phyloP scores from a whole-genome alignment of 2,113 vertebrate species.

The Percopsis transmontana region DNA sequence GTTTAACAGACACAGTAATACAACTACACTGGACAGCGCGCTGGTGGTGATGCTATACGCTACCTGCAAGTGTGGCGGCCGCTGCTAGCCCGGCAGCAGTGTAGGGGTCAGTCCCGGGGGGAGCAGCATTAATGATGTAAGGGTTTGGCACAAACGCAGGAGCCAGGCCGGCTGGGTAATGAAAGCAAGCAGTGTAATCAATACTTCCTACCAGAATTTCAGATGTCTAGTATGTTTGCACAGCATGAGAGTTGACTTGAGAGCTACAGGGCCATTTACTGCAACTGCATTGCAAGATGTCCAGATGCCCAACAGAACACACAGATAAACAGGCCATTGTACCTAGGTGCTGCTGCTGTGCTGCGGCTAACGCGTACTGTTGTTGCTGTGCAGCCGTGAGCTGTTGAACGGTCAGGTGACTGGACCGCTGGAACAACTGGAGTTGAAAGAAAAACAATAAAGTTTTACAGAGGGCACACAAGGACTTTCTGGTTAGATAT shows the following conservation, averaged over 20 bases:
- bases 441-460: neutral
- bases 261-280: neutral
- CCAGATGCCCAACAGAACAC: neutral
- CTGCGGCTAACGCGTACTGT: conserved; percentile 93
- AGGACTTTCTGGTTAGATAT: neutral
- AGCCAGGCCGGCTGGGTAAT: conserved; percentile 88
- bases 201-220: conserved; percentile 8
- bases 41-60: neutral
- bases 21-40: neutral
- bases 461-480: neutral
- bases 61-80: conserved; percentile 93
- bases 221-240: neutral
- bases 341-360: conserved; percentile 97
- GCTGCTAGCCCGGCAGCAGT: conserved; percentile 94
- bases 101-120: conserved; percentile 94
- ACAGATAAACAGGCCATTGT: conserved; percentile 46
- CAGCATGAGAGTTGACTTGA: neutral
- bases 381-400: conserved; percentile 95
- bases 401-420: conserved; percentile 91
- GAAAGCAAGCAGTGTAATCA: conserved; percentile 27
- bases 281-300: neutral
- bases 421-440: conserved; percentile 95
- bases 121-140: conserved; percentile 95
- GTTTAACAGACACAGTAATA: neutral
- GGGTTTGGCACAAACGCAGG: conserved; percentile 99